Base-by-base conservation (phyloP, 2,888 invertebrate genomes). In the Tipula confusa region DNA sequence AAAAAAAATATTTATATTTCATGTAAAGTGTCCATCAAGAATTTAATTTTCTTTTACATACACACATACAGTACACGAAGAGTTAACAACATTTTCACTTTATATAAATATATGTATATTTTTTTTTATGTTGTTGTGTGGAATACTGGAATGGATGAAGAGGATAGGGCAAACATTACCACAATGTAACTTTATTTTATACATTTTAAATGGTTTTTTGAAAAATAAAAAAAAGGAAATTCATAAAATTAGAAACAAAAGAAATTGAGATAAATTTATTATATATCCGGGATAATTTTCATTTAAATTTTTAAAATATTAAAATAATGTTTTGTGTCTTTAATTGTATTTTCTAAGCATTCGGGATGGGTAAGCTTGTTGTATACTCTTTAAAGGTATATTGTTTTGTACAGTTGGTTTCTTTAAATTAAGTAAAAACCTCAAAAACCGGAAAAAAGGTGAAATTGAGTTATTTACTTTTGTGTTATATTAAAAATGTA, bases 181-280 rank as follows among this genome's bases (percentile, higher is more conserved):
- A 64, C 64, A 64, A 64, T 64, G 64, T 64, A 64, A 64, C 38
- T 64, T 43, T 64, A 64, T 64, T 64, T 64, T 64, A 64, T 13
- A 64, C 64, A 64, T 64, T 24, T 24, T 64, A 64, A 64, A 64
- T 64, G 64, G 64, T 64, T 64, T 64, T 64, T 24, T 24, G 13
- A 9, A 24, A 24, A 64, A n/a, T 11, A 7, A 2, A 24, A 64
- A 64, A 43, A 64, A 64, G 64, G 64, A 64, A 64, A 64, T 64
- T 64, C 64, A 64, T 64, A 64, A 64, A 64, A 64, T 64, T 64
- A 64, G 64, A 64, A 64, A 64, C 64, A 64, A 64, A 64, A 64
- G 64, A 64, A 64, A 64, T 64, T 64, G 64, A 64, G 64, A 64
- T 64, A 64, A 64, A 64, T 64, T 64, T 64, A 64, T 64, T 64